phyloP scores from a whole-genome alignment of 2,888 invertebrate species.

The Spodoptera littoralis region DNA sequence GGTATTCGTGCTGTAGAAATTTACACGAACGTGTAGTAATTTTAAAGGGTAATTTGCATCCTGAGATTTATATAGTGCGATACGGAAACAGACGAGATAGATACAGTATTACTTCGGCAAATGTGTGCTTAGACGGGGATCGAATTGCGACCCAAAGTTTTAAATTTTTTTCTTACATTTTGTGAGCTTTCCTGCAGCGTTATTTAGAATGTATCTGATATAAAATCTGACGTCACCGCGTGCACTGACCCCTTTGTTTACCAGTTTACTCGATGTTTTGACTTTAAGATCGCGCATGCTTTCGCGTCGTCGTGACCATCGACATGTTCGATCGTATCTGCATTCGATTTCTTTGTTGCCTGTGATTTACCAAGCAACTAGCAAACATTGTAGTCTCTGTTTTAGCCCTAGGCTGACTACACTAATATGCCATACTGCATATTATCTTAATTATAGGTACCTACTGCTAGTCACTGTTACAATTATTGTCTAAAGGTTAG shows the following conservation, averaged over 20 bases:
- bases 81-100: slow-evolving; percentile 3
- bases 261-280: slow-evolving; percentile 54
- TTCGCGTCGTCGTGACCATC: slow-evolving; percentile 41
- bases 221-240: slow-evolving; percentile 50
- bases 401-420: background rate
- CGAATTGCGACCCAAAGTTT: background rate
- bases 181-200: slow-evolving; percentile 26
- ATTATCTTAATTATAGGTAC: slow-evolving; percentile 18
- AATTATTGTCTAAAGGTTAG: slow-evolving; percentile 47
- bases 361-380: slow-evolving; percentile 25
- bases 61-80: slow-evolving; percentile 13
- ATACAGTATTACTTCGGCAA: too few species aligned
- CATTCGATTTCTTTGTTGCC: slow-evolving; percentile 33
- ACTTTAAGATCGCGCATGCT: slow-evolving; percentile 49
- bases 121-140: too few species aligned
- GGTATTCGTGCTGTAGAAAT: slow-evolving; percentile 57
- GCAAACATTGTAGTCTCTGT: slow-evolving; percentile 5
- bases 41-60: slow-evolving; percentile 33
- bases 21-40: slow-evolving; percentile 47
- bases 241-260: slow-evolving; percentile 63
- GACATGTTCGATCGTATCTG: slow-evolving; percentile 40
- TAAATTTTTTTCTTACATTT: background rate
- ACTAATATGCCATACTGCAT: background rate
- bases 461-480: slow-evolving; percentile 14
- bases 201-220: slow-evolving; percentile 50